A percentile compares a stretch with the other conserved stretches of the same genome.
Evolutionary conservation across 2,113 vertebrate genomes (phyloP).

Genomic region (Fregata magnificens): DNA sequence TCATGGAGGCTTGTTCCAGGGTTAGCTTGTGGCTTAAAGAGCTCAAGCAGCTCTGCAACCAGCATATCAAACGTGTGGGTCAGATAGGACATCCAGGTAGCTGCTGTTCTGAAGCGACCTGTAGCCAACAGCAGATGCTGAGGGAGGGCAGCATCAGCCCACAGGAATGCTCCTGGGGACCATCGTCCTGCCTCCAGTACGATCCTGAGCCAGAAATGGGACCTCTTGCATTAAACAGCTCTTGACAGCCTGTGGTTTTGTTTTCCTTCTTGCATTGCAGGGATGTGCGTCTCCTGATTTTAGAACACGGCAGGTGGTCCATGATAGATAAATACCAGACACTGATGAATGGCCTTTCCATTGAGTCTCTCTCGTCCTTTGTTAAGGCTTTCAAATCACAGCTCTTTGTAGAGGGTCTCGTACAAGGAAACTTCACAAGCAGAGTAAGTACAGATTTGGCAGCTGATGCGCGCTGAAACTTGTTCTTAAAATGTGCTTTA

Average conservation of each 20-base stretch:
- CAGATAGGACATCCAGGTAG: neutral
- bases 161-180: neutral
- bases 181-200: neutral
- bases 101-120: neutral
- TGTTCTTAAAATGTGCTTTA: neutral
- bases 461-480: fast-evolving
- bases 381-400: conserved; percentile 84
- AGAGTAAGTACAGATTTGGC: conserved; percentile 74
- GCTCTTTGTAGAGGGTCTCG: conserved; percentile 88
- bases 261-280: conserved; percentile 53
- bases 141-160: neutral
- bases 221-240: neutral
- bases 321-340: conserved; percentile 90
- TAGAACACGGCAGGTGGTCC: conserved; percentile 92
- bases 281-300: conserved; percentile 88
- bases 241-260: neutral
- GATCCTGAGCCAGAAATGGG: neutral
- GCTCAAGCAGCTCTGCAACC: neutral
- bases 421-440: conserved; percentile 93
- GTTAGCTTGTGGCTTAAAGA: neutral
- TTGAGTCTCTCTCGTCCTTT: conserved; percentile 83
- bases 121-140: neutral
- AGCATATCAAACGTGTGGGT: fast-evolving
- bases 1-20: neutral
- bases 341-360: conserved; percentile 81